These are phyloP conservation scores for Paradisaea rubra DNA, from an alignment of 2,113 vertebrate species.

Conservation along the genomic window DNA sequence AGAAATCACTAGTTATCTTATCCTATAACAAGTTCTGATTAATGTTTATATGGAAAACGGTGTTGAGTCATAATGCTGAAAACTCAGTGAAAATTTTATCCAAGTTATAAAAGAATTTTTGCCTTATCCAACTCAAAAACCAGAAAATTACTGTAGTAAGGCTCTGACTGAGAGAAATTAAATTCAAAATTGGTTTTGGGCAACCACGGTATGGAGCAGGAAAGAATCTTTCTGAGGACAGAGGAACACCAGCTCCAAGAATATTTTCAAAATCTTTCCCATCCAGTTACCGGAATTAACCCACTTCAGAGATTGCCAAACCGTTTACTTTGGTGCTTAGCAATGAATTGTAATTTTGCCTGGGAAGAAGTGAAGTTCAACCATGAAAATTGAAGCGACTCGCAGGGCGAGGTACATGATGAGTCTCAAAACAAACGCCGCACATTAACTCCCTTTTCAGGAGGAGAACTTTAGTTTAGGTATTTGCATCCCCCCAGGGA, in stretches of 20 bases:
- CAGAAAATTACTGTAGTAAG: not conserved
- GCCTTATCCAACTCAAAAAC: not conserved
- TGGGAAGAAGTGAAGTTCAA: not conserved
- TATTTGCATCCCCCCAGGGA: not conserved
- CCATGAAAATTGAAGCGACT: not conserved
- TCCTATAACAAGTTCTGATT: not conserved
- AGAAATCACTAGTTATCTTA: not conserved
- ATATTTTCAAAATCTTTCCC: not conserved
- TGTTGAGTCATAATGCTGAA: not conserved
- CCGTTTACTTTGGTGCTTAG: too few species aligned
- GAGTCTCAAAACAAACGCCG: fast-evolving
- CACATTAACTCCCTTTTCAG: not conserved
- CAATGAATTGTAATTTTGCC: not conserved
- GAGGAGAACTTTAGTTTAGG: not conserved
- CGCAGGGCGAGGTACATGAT: not conserved
- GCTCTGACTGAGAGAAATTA: not conserved
- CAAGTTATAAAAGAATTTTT: not conserved
- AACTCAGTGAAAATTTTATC: not conserved
- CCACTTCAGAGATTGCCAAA: not conserved
- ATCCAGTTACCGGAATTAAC: not conserved
- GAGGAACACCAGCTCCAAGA: not conserved
- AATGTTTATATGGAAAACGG: not conserved
- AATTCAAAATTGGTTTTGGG: not conserved
- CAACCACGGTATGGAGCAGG: not conserved
- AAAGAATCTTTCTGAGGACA: not conserved